Base-by-base conservation (phyloP, 2,888 invertebrate genomes). In the Cheilosia scutellata region DNA sequence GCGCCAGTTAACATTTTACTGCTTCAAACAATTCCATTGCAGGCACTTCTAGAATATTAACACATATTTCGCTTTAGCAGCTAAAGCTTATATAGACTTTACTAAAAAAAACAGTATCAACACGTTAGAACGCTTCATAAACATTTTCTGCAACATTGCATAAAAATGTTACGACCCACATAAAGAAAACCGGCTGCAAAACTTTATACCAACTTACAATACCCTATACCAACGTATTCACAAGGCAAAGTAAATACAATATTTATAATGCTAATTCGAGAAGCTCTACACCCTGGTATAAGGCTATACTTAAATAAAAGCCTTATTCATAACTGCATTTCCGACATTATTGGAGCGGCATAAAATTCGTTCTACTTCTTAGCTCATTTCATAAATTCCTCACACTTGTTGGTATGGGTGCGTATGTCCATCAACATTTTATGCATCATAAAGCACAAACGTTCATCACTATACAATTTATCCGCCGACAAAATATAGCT, bases 381-480 rank as follows among this genome's bases (percentile, higher is more conserved):
- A 80, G 75, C 68, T 68, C 68, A 57, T 76, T 68, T 55, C 42
- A 66, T 72, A 53, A 62, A 62, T 72, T 72, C 51, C 53, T 57
- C 70, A 70, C 70, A 75, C 63, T 75, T 75, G 76, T 70, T 70
- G 63, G 37, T 27, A 27, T 57, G 40, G 7, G 37, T 57, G 20
- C 42, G 47, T 70, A 40, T 37, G 66, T 75, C 63, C 76, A 76
- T 60, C 68, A 49, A 63, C 4, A 53, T 60, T 75, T 62, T 60
- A 37, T 66, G 51, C 62, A 20, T 66, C 65, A 51, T 79, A 65
- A 79, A 79, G 47, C 20, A 27, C 49, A 57, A 63, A 37, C 49
- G 55, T 68, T 55, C 57, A 57, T 20, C 70, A 57, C 70, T 51
- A 13, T 33, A 57, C 33, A 55, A 57, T 74, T 44, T 60, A 63